Percentiles rank a stretch among this genome's conserved stretches.
Conservation (phyloP, 2,113 vertebrate species). For the Urocynchramus pylzowi region DNA sequence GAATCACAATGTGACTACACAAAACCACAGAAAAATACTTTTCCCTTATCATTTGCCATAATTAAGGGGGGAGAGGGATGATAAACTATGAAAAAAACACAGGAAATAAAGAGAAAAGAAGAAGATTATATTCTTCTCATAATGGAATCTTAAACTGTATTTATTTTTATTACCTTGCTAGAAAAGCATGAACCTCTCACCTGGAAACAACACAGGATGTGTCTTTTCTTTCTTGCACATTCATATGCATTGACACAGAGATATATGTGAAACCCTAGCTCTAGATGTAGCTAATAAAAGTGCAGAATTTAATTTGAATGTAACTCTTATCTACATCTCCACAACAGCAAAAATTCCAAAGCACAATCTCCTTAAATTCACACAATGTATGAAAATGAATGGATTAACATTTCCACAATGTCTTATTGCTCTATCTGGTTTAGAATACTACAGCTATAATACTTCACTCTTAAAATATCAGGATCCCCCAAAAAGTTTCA, state of each 20-base stretch:
- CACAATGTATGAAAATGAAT: neutral
- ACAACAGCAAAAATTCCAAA: neutral
- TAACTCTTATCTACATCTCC: neutral
- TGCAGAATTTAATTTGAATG: neutral
- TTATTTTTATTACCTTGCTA: neutral
- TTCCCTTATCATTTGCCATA: neutral
- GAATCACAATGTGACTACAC: neutral
- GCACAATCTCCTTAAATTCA: neutral
- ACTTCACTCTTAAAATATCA: neutral
- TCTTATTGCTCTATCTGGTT: neutral
- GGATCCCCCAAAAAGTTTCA: neutral
- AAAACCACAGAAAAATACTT: neutral
- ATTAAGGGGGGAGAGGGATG: neutral
- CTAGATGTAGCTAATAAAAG: neutral
- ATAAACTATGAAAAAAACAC: neutral
- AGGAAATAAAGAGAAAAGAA: neutral
- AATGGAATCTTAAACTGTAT: neutral
- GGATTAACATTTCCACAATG: neutral
- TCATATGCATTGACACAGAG: neutral
- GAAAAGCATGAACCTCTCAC: neutral
- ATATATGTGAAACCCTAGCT: neutral
- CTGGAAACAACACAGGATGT: neutral
- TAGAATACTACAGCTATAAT: neutral
- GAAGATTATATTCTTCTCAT: neutral
- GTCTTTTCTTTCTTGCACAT: neutral